Evolutionary conservation across 2,797 vertebrate species (phyloP), one percentile per base, ranked within the genome.

Genomic region (Cheirogaleus major): DNA sequence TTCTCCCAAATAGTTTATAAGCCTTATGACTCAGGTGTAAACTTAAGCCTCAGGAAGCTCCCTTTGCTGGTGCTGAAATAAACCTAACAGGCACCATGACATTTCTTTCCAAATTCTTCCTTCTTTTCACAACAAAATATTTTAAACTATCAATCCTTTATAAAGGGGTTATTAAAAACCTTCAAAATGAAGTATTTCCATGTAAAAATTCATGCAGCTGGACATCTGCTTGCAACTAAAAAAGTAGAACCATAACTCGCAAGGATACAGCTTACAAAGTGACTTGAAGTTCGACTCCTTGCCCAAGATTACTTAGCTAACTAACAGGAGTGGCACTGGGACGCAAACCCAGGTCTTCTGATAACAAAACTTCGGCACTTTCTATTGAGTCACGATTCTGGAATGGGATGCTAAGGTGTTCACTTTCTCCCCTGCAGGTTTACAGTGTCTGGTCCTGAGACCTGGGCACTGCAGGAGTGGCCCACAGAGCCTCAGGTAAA

Each of bases 1-100:
- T 95, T 95, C 80, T 92, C 73, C 70, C 38, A 43, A 85, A 73
- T 59, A 88, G 50, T 87, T 85, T 38, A 72, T 27, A 73, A 89
- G 69, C 45, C 52, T 65, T 70, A 82, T 7, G 12, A 86, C 52
- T 35, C 14, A 91, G 52, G 83, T 20, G 10, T 89, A 87, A 76
- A 70, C 12, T 50, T 86, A 65, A 86, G 41, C 43, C 69, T 90
- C 52, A 17, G 52, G 27, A 43, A 6, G 13, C 32, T 22, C 48
- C 45, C 17, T 79, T 63, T 32, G 65, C 17, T 0, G 5, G 5
- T 82, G 30, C 18, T 38, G 50, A 84, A 52, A 93, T 45, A 89
- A 93, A 72, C 23, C 30, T 7, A 20, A 75, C 67, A 30, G 70
- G 50, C 23, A 81, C 25, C 14, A 23, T 38, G 43, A 69, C 32